Evolutionary conservation across 2,113 vertebrate genomes (phyloP), one percentile per base, ranked within the genome.

Genomic region (Kryptolebias marmoratus): DNA sequence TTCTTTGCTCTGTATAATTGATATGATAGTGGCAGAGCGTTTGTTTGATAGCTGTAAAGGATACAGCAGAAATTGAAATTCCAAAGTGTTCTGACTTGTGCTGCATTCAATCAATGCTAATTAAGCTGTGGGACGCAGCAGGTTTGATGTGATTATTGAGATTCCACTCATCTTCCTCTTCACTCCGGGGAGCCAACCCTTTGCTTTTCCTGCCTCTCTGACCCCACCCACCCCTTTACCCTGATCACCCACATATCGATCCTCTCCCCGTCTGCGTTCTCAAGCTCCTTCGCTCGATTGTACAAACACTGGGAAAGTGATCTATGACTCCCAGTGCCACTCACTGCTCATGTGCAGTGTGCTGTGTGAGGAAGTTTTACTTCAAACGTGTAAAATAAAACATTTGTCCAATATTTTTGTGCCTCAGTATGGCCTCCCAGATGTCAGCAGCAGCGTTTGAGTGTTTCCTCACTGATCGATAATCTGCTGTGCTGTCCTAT

Each of bases 81-180:
- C 50, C 18, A 76, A 75, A 57, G 56, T 55, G 22, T 36, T 85
- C 62, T 53, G 52, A 69, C 49, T 54, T 44, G 13, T 73, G 75
- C 79, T 87, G 77, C 81, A 77, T 81, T 83, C 81, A 89, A 88
- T 93, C 86, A 73, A 90, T 92, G 83, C 71, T 71, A 82, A 92
- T 93, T 81, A 91, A 87, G 70, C 68, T 76, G 77, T 61, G 65
- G 78, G 79, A 88, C 82, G 83, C 67, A 39, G 75, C 80, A 81
- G 68, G 78, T 88, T 82, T 91, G 82, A 93, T 90, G 83, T 75
- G 81, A 91, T 92, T 92, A 92, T 90, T 91, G 80, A 90, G 81
- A 93, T 89, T 89, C 87, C 67, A 84, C 73, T 71, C 79, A 3
- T 84, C 79, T 78, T 69, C 45, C 66, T 75, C 57, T 44, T 66